Evolutionary conservation across 2,888 invertebrate genomes (phyloP).

Genomic region (Spisula solida): DNA sequence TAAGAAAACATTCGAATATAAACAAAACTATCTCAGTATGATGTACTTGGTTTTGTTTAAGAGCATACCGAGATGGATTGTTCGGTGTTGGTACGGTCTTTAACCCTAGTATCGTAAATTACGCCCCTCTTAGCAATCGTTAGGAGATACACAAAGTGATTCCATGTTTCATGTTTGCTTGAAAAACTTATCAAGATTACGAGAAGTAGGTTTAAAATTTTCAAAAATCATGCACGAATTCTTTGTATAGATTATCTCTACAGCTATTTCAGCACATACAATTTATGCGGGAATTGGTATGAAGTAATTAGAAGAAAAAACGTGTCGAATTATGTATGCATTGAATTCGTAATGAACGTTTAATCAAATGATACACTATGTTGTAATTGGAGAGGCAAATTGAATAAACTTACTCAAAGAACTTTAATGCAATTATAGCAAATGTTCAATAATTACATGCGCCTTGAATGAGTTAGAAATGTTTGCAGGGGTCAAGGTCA

Average conservation of each 20-base stretch:
- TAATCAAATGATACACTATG: constrained; percentile 32
- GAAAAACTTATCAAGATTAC: not conserved
- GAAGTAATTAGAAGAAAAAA: not conserved
- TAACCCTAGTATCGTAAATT: not conserved
- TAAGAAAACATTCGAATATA: not conserved
- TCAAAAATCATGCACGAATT: not conserved
- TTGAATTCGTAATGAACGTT: constrained; percentile 12
- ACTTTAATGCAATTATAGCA: not conserved
- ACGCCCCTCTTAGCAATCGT: not conserved
- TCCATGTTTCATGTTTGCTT: not conserved
- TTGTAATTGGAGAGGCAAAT: constrained; percentile 24
- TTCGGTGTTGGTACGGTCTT: not conserved
- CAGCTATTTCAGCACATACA: not conserved
- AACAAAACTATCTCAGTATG: not conserved
- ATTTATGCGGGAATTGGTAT: not conserved
- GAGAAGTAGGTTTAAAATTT: not conserved
- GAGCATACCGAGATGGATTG: not conserved
- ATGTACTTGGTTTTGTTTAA: not conserved
- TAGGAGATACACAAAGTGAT: not conserved
- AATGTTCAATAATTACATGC: constrained; percentile 18
- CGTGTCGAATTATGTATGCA: constrained; percentile 5
- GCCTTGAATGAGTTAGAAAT: not conserved
- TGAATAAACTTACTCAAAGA: constrained; percentile 23
- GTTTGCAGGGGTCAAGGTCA: not conserved
- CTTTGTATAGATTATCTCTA: not conserved